Conservation (phyloP, 2,797 vertebrate genomes). For the Pelobates cultripes region DNA sequence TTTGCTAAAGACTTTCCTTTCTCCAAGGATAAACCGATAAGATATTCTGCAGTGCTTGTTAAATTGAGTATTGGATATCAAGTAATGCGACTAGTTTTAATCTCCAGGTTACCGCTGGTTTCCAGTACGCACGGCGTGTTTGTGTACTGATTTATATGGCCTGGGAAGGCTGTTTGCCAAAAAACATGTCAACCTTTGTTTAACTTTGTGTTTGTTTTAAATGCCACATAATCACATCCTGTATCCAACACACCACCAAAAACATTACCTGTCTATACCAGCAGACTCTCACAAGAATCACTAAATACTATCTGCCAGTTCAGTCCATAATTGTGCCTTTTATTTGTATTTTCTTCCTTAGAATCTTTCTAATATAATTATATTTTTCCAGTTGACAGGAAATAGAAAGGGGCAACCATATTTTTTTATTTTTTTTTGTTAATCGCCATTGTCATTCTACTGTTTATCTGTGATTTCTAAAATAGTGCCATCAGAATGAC, state of each 20-base stretch:
- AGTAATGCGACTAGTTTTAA: neutral
- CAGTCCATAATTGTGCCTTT: neutral
- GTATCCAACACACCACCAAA: neutral
- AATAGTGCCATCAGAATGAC: constrained; percentile 11
- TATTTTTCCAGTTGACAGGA: too few species aligned
- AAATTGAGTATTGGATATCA: neutral
- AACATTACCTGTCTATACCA: neutral
- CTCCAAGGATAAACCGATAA: too few species aligned
- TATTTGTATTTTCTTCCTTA: neutral
- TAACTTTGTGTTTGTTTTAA: constrained; percentile 12
- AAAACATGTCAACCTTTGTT: constrained; percentile 1
- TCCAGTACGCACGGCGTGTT: constrained; percentile 5
- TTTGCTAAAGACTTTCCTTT: too few species aligned
- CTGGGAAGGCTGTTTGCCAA: neutral
- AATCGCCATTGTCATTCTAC: neutral
- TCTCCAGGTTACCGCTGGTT: neutral
- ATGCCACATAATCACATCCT: constrained; percentile 31
- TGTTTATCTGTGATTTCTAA: neutral
- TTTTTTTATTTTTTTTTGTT: too few species aligned
- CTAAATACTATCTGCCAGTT: neutral
- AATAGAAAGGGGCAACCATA: too few species aligned
- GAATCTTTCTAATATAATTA: neutral
- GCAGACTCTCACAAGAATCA: too few species aligned
- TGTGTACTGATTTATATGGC: neutral
- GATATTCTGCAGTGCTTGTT: neutral